Conservation (phyloP, 2,113 vertebrate genomes). For the Urocolius indicus region DNA sequence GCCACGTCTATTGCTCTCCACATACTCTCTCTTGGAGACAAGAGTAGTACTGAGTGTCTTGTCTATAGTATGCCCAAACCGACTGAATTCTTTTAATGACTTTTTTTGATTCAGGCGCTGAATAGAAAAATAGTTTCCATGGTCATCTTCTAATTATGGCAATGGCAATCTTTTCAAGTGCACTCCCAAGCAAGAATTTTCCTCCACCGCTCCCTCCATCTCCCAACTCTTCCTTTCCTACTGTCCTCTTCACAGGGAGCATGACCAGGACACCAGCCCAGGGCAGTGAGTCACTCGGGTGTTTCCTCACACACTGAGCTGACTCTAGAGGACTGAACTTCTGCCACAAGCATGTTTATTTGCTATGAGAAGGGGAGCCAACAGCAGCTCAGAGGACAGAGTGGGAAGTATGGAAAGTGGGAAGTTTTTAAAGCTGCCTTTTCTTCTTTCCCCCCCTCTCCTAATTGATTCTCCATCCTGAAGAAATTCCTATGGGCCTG, state of each 20-base stretch:
- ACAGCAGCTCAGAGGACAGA: not conserved
- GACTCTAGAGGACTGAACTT: not conserved
- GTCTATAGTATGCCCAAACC: not conserved
- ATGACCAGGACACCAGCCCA: not conserved
- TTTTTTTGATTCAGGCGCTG: not conserved
- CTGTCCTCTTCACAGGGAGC: not conserved
- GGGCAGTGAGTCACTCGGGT: not conserved
- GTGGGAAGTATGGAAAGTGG: not conserved
- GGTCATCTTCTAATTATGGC: not conserved
- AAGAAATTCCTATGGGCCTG: not conserved
- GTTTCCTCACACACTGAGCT: not conserved
- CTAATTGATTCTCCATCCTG: not conserved
- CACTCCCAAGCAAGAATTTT: not conserved
- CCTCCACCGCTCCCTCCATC: not conserved
- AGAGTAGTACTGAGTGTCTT: not conserved
- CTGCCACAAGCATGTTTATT: not conserved
- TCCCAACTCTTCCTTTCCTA: not conserved
- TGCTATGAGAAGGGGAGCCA: not conserved
- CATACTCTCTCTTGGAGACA: fast-evolving
- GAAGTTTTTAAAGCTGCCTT: not conserved
- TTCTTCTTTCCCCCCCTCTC: not conserved
- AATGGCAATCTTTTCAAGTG: not conserved
- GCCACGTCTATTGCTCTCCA: not conserved
- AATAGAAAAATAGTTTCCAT: not conserved
- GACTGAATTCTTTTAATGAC: not conserved